Conservation (phyloP, 2,888 invertebrate species). For the Drosophila conformis region DNA sequence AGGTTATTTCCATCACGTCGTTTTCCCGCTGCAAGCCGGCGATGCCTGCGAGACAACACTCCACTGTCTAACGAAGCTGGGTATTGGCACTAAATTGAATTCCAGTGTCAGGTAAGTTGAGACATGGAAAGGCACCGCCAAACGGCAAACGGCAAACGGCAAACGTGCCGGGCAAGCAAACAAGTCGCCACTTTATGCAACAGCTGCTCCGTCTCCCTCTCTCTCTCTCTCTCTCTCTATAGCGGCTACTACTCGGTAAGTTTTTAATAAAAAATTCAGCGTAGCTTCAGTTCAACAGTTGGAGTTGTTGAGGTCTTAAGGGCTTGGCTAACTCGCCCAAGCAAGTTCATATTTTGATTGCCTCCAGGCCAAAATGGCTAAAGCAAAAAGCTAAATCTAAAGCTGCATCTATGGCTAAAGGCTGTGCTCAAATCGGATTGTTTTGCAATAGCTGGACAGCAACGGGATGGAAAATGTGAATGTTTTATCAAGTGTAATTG, state of each 20-base stretch:
- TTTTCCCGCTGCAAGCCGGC: conserved; percentile 89
- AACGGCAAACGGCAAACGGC: conserved; percentile 13
- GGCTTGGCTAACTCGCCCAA: conserved; percentile 1
- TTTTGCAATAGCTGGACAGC: conserved; percentile 36
- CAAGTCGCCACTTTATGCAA: conserved; percentile 51
- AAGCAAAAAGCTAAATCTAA: conserved; percentile 4
- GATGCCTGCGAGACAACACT: conserved; percentile 90
- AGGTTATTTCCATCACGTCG: conserved; percentile 89
- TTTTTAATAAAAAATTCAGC: conserved; percentile 54
- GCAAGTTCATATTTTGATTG: conserved; percentile 60
- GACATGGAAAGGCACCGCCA: conserved; percentile 57
- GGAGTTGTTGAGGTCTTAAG: conserved; percentile 22
- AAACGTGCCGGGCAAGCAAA: conserved; percentile 68
- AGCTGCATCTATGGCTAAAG: neutral
- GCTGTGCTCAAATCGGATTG: conserved; percentile 28
- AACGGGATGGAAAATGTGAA: conserved; percentile 26
- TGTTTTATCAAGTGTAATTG: conserved; percentile 17
- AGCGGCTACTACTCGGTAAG: conserved; percentile 4
- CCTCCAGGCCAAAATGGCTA: conserved; percentile 42
- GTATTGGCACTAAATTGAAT: conserved; percentile 89
- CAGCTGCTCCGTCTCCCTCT: conserved; percentile 53
- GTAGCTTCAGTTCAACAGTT: conserved; percentile 29
- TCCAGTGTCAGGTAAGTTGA: conserved; percentile 89
- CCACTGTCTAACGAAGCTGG: conserved; percentile 90
- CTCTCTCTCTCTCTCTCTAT: neutral